Base-by-base conservation (phyloP, 2,797 vertebrate genomes). In the Hyperoplus lanceolatus region DNA sequence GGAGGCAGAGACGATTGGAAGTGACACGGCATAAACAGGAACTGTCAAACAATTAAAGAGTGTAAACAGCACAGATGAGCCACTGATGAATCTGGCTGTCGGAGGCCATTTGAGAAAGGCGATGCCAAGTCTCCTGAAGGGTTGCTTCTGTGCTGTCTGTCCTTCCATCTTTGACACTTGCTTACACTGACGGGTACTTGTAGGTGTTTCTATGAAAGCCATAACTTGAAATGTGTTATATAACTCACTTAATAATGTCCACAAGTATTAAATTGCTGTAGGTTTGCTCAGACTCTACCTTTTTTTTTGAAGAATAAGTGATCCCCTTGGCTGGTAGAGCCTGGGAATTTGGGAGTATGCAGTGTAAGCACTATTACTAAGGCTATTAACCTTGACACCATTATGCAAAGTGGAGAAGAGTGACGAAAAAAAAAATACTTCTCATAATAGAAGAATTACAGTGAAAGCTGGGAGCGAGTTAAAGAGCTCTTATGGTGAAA, bases 1-100 rank as follows among this genome's bases (percentile, higher is more conserved):
- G 83, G 80, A 83, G 71, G 77, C 83, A 72, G 81, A 70, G 74
- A 69, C 87, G 89, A 95, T 94, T 94, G 89, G 87, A 94, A 93
- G 93, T 94, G 93, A 94, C 93, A 93, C 77, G 73, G 90, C 90
- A 93, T 95, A 93, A 95, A 94, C 89, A 94, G 89, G 87, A 94
- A 90, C 88, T 90, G 92, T 95, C 93, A 95, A 90, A 95, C 90
- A 92, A 94, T 94, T 94, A 93, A 92, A 93, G 77, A 88, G 89
- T 89, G 92, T 94, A 93, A 94, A 93, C 88, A 85, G 89, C 87
- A 89, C 92, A 93, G 91, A 95, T 93, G 93, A 94, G 90, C 85
- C 86, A 82, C 89, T 94, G 92, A 94, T 92, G 92, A 93, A 89
- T 90, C 78, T 85, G 86, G 88, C 87, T 92, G 90, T 94, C 94